phyloP scores from a whole-genome alignment of 2,888 invertebrate species.

The Sisyra nigra region DNA sequence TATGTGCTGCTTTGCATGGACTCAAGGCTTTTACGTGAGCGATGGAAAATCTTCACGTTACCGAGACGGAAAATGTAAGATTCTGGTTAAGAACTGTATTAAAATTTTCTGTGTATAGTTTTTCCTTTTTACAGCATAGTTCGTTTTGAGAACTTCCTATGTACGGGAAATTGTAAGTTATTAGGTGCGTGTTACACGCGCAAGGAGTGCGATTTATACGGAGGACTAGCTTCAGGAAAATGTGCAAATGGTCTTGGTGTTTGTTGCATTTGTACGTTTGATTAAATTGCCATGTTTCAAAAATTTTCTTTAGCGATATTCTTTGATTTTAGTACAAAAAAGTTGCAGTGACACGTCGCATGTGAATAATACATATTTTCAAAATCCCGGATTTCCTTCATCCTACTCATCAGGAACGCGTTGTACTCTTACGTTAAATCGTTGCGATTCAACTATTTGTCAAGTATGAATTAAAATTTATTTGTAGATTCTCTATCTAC shows the following conservation, averaged over 20 bases:
- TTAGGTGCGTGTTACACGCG: constrained; percentile 64
- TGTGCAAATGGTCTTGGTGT: constrained; percentile 61
- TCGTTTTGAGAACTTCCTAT: constrained; percentile 58
- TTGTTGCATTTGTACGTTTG: constrained; percentile 63
- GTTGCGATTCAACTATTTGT: constrained; percentile 49
- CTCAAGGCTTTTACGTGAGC: too few species aligned
- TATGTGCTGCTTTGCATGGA: not conserved
- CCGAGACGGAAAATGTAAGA: constrained; percentile 3
- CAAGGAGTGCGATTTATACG: constrained; percentile 51
- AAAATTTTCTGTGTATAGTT: constrained; percentile 5
- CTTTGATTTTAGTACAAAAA: constrained; percentile 40
- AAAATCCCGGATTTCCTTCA: constrained; percentile 58
- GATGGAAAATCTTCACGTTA: not conserved
- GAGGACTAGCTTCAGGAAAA: constrained; percentile 52
- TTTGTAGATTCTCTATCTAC: not conserved
- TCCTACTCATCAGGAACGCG: constrained; percentile 49
- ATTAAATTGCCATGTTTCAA: not conserved
- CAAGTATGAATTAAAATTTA: constrained; percentile 32
- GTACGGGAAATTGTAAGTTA: constrained; percentile 45
- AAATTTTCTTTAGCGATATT: not conserved
- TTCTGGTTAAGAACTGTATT: not conserved
- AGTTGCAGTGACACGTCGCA: constrained; percentile 54
- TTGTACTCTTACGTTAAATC: constrained; percentile 54
- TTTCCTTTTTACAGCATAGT: constrained; percentile 33
- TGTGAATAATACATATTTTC: constrained; percentile 72